Conservation (phyloP, 1,140 invertebrate genomes). For the Ceratoteleas bidentatus region DNA sequence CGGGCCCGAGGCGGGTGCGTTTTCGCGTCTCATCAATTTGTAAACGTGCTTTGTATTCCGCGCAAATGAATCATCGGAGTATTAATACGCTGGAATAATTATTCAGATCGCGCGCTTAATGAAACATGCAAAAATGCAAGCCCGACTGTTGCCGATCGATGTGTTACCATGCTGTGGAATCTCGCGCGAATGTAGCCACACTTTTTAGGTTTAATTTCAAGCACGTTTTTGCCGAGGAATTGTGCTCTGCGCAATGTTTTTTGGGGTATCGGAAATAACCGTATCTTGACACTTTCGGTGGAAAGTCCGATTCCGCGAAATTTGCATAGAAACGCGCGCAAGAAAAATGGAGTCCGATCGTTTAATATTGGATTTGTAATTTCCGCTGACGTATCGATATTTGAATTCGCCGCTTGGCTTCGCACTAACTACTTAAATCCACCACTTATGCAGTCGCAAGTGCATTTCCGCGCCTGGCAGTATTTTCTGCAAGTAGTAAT, state of each 20-base stretch:
- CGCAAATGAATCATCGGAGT: no score
- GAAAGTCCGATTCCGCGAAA: conserved; percentile 1
- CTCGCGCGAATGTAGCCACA: no score
- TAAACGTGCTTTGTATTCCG: no score
- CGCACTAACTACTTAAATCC: conserved; percentile 30
- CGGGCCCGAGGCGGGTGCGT: no score
- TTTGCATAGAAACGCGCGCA: conserved; percentile 12
- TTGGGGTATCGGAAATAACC: not conserved
- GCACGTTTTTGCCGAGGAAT: not conserved
- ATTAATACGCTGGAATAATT: no score
- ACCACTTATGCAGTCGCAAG: conserved; percentile 14
- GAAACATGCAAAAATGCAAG: no score
- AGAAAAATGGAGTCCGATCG: conserved; percentile 13
- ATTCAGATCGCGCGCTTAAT: no score
- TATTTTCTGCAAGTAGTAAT: conserved; percentile 41
- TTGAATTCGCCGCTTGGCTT: conserved; percentile 5
- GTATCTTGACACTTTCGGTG: not conserved
- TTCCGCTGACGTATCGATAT: conserved; percentile 26
- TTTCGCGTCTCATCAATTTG: no score
- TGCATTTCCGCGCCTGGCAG: not conserved
- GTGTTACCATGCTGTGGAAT: no score
- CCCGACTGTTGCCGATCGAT: no score
- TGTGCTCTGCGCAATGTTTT: not conserved
- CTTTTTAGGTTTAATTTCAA: no score
- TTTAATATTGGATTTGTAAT: conserved; percentile 32